Conservation (phyloP, 2,797 vertebrate species). For the Euphonia xanthogaster region DNA sequence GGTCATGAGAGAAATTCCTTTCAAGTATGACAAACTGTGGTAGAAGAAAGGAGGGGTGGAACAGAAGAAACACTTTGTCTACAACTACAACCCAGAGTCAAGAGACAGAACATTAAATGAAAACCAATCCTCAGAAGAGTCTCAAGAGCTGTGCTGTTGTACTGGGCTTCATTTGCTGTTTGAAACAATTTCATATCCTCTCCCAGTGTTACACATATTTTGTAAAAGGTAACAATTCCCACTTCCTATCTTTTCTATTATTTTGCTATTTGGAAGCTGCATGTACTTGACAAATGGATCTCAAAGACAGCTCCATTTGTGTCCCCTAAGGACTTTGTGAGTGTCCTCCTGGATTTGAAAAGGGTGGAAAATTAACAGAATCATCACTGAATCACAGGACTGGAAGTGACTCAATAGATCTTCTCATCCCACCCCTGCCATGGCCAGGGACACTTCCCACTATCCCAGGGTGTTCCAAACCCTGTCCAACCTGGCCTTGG, state of each 20-base stretch:
- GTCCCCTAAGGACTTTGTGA: neutral
- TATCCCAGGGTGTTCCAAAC: fast-evolving
- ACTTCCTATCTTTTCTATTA: neutral
- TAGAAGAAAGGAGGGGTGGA: neutral
- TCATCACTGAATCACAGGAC: neutral
- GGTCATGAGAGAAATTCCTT: neutral
- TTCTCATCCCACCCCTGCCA: fast-evolving
- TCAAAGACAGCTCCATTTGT: neutral
- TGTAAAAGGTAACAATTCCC: neutral
- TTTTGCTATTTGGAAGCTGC: neutral
- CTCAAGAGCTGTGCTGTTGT: neutral
- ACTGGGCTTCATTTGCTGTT: neutral
- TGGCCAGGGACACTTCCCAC: neutral
- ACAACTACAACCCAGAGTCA: neutral
- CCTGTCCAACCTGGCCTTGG: fast-evolving
- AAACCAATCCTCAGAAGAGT: neutral
- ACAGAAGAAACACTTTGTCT: neutral
- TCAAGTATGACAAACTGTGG: neutral
- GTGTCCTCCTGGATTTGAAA: neutral
- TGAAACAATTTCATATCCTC: neutral
- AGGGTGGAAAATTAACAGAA: neutral
- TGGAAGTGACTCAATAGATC: neutral
- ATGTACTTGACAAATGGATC: neutral
- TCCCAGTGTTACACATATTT: fast-evolving
- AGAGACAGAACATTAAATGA: neutral